Base-by-base conservation (phyloP, 2,113 vertebrate genomes). In the Edolisoma coerulescens region DNA sequence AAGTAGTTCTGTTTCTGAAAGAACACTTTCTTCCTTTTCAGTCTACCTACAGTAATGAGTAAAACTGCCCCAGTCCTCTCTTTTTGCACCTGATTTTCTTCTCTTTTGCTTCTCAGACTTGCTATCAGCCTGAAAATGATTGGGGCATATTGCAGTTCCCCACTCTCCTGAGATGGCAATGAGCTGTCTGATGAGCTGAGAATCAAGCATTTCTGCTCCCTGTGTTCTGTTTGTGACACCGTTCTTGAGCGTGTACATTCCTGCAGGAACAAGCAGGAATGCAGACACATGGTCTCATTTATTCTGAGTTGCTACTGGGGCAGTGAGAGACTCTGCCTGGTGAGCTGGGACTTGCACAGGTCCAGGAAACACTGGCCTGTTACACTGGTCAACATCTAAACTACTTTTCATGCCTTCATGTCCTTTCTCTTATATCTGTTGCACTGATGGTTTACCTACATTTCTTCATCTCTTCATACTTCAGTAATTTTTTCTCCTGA, bases 201-300 rank as follows among this genome's bases (percentile, higher is more conserved):
- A 85, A 71, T 84, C 52, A 91, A 69, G 32, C 53, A 70, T 91
- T 89, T 87, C 69, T 89, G 16, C 24, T 93, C 11, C 15, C 47
- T 77, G 19, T 45, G 21, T 44, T 81, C 30, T 53, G 12, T 65
- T 69, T 56, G 30, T 0, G 0, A 24, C 37, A 49, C 10, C 0
- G 0, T 76, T 83, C 56, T 68, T 18, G 1, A 30, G 30, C 0
- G 0, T 37, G 41, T 47, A 21, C 11, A 5, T 45, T 57, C 16
- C 41, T 73, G 26, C 22, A 28, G 39, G 37, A 76, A 11, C 21
- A 59, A 65, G 63, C n/a, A 83, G 65, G 17, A 89, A 37, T 26
- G 28, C 6, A 56, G 28, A 42, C 18, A 11, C 7, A 18, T 6
- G 7, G 7, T 76, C 18, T 76, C 45, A 17, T 57, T 89, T 81